Evolutionary conservation across 2,797 vertebrate genomes (phyloP).

Genomic region (Esox lucius): DNA sequence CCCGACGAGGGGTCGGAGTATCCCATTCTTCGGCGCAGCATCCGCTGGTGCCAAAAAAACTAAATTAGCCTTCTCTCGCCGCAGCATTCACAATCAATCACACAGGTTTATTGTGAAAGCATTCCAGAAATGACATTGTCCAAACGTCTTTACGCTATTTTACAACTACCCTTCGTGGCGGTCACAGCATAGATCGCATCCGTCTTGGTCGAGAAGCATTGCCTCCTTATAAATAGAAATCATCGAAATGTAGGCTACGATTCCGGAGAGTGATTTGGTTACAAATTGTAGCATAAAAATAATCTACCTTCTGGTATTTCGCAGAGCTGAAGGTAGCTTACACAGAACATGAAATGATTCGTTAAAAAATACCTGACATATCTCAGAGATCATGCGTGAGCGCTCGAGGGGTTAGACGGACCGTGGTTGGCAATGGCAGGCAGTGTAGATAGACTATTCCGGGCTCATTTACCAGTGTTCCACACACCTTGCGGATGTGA

Average conservation of each 20-base stretch:
- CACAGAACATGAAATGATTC: slow-evolving; percentile 19
- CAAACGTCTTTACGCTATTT: slow-evolving; percentile 33
- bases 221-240: slow-evolving; percentile 15
- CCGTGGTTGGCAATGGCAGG: slow-evolving; percentile 24
- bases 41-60: slow-evolving; percentile 64
- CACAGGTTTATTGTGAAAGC: slow-evolving; percentile 40
- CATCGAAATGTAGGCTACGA: background rate
- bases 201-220: slow-evolving; percentile 26
- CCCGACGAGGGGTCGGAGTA: slow-evolving; percentile 92
- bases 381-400: slow-evolving; percentile 11
- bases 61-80: slow-evolving; percentile 57
- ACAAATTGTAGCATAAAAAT: background rate
- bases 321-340: background rate
- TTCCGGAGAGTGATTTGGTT: slow-evolving; percentile 3
- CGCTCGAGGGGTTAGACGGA: slow-evolving; percentile 14
- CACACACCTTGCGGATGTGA: background rate
- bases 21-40: slow-evolving; percentile 82
- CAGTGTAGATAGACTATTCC: slow-evolving; percentile 28
- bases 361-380: slow-evolving; percentile 18
- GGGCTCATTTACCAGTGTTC: slow-evolving; percentile 5
- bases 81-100: slow-evolving; percentile 67
- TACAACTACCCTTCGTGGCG: slow-evolving; percentile 14
- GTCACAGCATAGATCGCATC: slow-evolving; percentile 36
- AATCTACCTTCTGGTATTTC: background rate
- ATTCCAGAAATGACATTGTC: slow-evolving; percentile 47